Evolutionary conservation across 2,113 vertebrate species (phyloP).

Genomic region (Leucoraja erinaceus): DNA sequence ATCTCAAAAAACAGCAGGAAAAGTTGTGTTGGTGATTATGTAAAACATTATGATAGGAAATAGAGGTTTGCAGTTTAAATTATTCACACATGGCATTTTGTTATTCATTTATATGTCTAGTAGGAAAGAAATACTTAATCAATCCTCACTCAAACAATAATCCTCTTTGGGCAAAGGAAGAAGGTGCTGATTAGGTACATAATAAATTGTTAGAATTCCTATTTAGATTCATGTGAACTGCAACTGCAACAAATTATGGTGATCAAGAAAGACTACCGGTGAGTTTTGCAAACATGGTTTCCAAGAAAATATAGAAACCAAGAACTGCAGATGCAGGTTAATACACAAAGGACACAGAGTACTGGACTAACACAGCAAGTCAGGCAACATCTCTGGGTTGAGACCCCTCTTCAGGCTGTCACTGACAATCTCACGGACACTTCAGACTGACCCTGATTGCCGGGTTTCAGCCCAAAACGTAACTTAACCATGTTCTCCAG

Average conservation of each 20-base stretch:
- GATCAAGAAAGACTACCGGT: not conserved
- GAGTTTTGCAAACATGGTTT: not conserved
- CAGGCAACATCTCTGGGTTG: too few species aligned
- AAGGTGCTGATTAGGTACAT: not conserved
- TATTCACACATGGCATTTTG: not conserved
- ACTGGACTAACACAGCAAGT: too few species aligned
- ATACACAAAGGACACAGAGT: too few species aligned
- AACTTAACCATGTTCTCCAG: too few species aligned
- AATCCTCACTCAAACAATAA: not conserved
- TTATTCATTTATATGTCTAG: not conserved
- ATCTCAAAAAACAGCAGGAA: not conserved
- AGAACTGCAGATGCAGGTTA: too few species aligned
- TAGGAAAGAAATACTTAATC: not conserved
- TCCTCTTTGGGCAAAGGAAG: not conserved
- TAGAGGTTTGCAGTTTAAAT: not conserved
- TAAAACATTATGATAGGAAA: not conserved
- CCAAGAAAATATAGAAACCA: not conserved
- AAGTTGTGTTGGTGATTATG: not conserved
- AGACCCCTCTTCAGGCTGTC: too few species aligned
- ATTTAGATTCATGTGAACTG: not conserved
- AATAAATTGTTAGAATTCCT: not conserved
- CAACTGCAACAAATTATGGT: not conserved
- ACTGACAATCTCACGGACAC: too few species aligned
- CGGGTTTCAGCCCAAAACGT: too few species aligned
- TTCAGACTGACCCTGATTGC: too few species aligned